Evolutionary conservation across 2,797 vertebrate species (phyloP), one percentile per base, ranked within the genome.

Genomic region (Pipistrellus nathusii): DNA sequence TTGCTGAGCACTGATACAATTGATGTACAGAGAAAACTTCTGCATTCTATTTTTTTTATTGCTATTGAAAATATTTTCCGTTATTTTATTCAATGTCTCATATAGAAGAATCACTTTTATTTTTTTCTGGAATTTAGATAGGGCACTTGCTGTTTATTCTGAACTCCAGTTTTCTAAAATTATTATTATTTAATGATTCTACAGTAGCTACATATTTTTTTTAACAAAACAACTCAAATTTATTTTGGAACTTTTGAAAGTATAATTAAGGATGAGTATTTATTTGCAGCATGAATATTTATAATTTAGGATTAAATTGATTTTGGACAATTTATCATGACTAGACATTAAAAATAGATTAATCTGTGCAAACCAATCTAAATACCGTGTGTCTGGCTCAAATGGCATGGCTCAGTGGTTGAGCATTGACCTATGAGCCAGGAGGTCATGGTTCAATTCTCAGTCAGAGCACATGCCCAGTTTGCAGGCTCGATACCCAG

Each of bases 271-370:
- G 57, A 30, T 53, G 12, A 81, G 4, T 68, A 77, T 72, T 71
- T 71, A 41, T 81, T 66, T 85, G 6, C 6, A 53, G 41, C 20
- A 80, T 48, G 25, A 64, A 59, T 85, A 85, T 78, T 78, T 64
- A 35, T 82, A 51, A 93, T 73, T 92, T 75, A 88, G 80, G 12
- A 76, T 44, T 80, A 77, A 68, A 48, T 68, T 86, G 17, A 77
- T 46, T 73, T 85, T 83, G 27, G 20, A 72, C 89, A n/a, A 21
- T 82, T 41, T 73, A n/a, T 86, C 64, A 20, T 78, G 72, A 75
- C n/a, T 41, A 86, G 32, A n/a, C 8, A 30, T 55, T 66, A 85
- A 68, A 92, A 64, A 64, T 62, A 93, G 17, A 6, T 32, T 55
- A 6, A 78, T 55, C 62, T 77, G 4, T 76, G 15, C 27, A 80